A percentile compares a stretch with the other conserved stretches of the same genome.
Conservation (phyloP, 2,113 vertebrate species). For the Neodontobutis hainanensis region DNA sequence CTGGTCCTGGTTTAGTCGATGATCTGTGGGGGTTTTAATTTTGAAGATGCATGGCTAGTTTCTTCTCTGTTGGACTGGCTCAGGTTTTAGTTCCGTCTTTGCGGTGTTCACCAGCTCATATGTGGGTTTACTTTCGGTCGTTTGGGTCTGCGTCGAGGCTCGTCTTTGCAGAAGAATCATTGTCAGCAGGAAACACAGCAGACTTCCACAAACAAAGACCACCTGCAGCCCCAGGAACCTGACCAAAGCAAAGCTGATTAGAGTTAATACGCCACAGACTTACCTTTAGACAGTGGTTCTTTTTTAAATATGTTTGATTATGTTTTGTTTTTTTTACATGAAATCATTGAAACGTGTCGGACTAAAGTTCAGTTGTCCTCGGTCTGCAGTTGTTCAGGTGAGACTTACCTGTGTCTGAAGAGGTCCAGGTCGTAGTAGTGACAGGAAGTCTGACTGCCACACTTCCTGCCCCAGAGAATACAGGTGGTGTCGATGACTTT, state of each 20-base stretch:
- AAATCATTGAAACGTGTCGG: too few species aligned
- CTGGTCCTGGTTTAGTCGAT: slow-evolving; percentile 1
- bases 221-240: slow-evolving; percentile 65
- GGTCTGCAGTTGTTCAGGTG: not conserved
- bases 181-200: slow-evolving; percentile 64
- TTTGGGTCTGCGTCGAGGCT: not conserved
- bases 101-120: too few species aligned
- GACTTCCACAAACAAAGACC: slow-evolving; percentile 53
- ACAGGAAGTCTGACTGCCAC: slow-evolving; percentile 81
- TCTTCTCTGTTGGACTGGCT: not conserved
- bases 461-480: slow-evolving; percentile 84
- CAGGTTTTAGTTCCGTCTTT: too few species aligned
- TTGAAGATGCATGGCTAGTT: not conserved
- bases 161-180: slow-evolving; percentile 28
- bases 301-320: too few species aligned
- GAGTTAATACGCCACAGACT: too few species aligned
- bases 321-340: not conserved
- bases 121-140: too few species aligned
- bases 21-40: not conserved
- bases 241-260: slow-evolving; percentile 13
- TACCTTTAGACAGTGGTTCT: not conserved
- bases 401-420: slow-evolving; percentile 84
- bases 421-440: slow-evolving; percentile 85
- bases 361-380: not conserved
- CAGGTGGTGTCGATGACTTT: slow-evolving; percentile 89